These are phyloP conservation scores for Sphyrna mokarran DNA, from an alignment of 2,113 vertebrate genomes.

Conservation along the genomic window DNA sequence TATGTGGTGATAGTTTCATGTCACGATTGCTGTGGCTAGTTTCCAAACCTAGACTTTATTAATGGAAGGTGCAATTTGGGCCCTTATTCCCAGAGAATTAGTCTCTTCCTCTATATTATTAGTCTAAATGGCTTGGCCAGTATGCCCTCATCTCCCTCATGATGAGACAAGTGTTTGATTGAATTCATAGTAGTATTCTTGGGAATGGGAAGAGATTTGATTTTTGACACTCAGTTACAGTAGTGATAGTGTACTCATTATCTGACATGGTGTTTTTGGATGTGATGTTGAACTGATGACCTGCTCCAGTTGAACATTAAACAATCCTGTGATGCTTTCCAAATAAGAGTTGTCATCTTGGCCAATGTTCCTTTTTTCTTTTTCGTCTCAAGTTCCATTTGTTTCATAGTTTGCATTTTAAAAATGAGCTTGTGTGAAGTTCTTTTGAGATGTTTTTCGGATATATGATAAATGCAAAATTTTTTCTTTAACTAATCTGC, in stretches of 20 bases:
- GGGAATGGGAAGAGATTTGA: neutral
- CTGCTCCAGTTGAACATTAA: neutral
- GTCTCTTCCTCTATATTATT: neutral
- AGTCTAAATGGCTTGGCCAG: neutral
- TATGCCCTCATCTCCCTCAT: neutral
- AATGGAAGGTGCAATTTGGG: neutral
- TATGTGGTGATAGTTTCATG: no score
- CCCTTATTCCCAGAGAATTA: neutral
- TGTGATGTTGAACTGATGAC: neutral
- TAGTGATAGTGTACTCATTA: neutral
- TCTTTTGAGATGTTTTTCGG: neutral
- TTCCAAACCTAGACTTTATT: no score
- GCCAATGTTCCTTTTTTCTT: neutral
- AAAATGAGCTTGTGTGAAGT: neutral
- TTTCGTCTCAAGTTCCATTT: neutral
- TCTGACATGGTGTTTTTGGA: neutral
- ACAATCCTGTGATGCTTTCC: neutral
- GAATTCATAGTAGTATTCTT: neutral
- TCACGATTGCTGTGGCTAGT: no score
- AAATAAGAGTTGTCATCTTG: neutral
- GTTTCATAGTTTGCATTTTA: neutral
- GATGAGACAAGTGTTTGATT: neutral
- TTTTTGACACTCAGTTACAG: neutral
- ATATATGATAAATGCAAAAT: neutral
- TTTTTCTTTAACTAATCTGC: neutral